These are phyloP conservation scores for Ianthella basta DNA, from an alignment of 37 sponge, comb jelly and placozoan species.

Conservation along the genomic window DNA sequence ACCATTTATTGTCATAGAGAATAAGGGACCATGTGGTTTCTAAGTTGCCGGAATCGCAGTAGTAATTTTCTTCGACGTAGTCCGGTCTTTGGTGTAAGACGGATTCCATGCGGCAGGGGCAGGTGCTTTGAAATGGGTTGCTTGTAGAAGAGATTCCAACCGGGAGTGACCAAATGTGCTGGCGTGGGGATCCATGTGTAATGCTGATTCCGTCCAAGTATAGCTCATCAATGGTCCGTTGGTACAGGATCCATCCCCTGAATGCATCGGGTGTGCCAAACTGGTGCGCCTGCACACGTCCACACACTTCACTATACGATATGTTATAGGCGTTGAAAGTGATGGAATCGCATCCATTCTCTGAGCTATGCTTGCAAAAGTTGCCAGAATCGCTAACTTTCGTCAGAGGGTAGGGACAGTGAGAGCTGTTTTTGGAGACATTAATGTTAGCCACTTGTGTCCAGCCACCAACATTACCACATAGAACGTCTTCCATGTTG, in stretches of 20 bases:
- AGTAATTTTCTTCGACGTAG: not conserved
- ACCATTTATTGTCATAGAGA: not conserved
- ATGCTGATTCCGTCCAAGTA: not conserved
- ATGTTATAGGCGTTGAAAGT: not conserved
- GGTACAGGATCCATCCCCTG: not conserved
- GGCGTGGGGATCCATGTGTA: not conserved
- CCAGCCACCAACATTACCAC: not conserved
- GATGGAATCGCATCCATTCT: not conserved
- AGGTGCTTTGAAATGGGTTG: not conserved
- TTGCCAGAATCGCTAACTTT: not conserved
- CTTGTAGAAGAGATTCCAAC: not conserved
- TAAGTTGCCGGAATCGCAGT: not conserved
- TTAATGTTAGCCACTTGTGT: not conserved
- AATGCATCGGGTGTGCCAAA: not conserved
- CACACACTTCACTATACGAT: not conserved
- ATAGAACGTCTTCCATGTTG: not conserved
- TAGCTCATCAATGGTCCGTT: not conserved
- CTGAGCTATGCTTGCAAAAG: not conserved
- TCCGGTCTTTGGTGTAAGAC: not conserved
- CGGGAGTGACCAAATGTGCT: not conserved
- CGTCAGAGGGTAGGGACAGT: not conserved
- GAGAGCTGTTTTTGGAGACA: not conserved
- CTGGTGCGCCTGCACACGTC: not conserved
- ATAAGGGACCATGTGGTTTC: not conserved
- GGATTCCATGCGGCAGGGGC: not conserved